Evolutionary conservation across 2,888 invertebrate genomes (phyloP).

Genomic region (Harpalus rubripes): DNA sequence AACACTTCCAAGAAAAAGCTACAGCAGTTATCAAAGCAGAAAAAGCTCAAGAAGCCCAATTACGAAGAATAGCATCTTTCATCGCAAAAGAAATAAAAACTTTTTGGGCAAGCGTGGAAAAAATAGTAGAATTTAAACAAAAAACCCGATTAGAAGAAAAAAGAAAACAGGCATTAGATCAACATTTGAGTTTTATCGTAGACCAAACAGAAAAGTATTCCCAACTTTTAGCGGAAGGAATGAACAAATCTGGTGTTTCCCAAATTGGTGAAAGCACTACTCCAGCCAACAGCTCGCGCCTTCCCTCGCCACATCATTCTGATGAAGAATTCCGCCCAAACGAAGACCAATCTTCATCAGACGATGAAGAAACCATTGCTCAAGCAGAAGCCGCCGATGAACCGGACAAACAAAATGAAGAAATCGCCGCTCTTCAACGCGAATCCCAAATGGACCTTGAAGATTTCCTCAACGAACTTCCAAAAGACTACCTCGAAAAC

Average conservation of each 20-base stretch:
- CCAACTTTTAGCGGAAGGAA: constrained; percentile 91
- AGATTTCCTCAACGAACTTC: constrained; percentile 89
- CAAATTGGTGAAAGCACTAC: constrained; percentile 8
- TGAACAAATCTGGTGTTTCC: constrained; percentile 81
- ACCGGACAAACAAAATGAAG: constrained; percentile 82
- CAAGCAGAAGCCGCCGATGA: constrained; percentile 85
- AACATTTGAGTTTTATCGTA: constrained; percentile 98
- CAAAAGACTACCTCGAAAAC: constrained; percentile 88
- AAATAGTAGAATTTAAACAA: constrained; percentile 96
- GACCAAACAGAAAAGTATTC: constrained; percentile 99
- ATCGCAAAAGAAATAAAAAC: constrained; percentile 95
- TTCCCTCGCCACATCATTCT: constrained; percentile 48
- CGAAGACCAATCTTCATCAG: constrained; percentile 85
- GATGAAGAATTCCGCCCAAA: constrained; percentile 90
- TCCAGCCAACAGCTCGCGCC: constrained; percentile 44
- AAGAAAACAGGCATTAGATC: constrained; percentile 95
- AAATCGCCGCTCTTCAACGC: constrained; percentile 91
- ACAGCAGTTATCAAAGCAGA: constrained; percentile 93
- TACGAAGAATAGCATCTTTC: constrained; percentile 91
- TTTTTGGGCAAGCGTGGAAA: constrained; percentile 98
- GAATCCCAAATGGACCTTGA: constrained; percentile 94
- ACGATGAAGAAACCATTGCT: constrained; percentile 97
- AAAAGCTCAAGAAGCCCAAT: constrained; percentile 92
- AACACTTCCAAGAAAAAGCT: constrained; percentile 94
- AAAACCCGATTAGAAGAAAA: constrained; percentile 95